Evolutionary conservation across 1,140 invertebrate genomes (phyloP).

Genomic region (Sycobia sp.): DNA sequence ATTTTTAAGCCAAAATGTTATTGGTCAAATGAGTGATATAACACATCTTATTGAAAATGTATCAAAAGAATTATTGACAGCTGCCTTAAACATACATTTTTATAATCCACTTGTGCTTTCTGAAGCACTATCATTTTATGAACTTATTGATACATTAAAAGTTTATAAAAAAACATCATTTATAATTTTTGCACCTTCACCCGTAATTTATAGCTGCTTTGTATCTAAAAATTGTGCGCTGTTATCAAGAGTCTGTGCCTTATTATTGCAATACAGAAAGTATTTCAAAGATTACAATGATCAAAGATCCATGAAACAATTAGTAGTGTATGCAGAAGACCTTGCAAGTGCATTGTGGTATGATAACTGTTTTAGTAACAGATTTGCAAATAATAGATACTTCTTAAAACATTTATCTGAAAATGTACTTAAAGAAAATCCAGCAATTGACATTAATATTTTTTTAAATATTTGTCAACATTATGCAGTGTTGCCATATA

Average conservation of each 20-base stretch:
- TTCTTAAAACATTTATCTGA: conserved; percentile 39
- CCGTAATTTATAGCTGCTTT: conserved; percentile 51
- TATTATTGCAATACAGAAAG: conserved; percentile 45
- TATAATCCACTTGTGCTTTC: conserved; percentile 44
- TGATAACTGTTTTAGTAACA: conserved; percentile 36
- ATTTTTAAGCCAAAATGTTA: conserved; percentile 46
- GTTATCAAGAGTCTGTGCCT: conserved; percentile 47
- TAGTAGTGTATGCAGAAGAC: conserved; percentile 41
- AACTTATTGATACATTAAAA: conserved; percentile 44
- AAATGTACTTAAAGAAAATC: conserved; percentile 31
- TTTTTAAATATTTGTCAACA: conserved; percentile 46
- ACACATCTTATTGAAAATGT: conserved; percentile 38
- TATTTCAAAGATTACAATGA: conserved; percentile 25
- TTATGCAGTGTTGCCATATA: conserved; percentile 44
- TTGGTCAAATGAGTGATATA: conserved; percentile 40
- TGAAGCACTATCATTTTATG: conserved; percentile 51
- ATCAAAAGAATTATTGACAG: conserved; percentile 40
- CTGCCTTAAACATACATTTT: conserved; percentile 45
- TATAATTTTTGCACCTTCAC: conserved; percentile 47
- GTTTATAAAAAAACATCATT: conserved; percentile 30
- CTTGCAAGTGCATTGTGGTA: conserved; percentile 43
- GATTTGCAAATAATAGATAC: conserved; percentile 8
- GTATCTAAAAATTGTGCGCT: conserved; percentile 41
- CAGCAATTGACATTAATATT: conserved; percentile 32
- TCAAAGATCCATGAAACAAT: conserved; percentile 10